Evolutionary conservation across 2,888 invertebrate species (phyloP).

Genomic region (Sepiola atlantica): DNA sequence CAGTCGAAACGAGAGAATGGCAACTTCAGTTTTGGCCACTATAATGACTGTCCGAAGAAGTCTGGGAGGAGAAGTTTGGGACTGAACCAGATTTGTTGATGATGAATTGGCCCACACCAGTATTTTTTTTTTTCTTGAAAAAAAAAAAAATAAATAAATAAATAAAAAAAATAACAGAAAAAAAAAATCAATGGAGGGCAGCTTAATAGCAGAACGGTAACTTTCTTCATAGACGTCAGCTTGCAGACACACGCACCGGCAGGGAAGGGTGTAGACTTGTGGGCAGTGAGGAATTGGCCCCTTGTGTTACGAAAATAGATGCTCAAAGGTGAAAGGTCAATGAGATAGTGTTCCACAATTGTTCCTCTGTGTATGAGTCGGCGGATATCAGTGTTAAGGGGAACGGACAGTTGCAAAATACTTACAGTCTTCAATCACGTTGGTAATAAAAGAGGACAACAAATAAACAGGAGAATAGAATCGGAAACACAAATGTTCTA

Average conservation of each 20-base stretch:
- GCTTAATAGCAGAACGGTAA: conserved; percentile 19
- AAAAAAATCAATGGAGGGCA: background rate
- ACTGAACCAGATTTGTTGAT: background rate
- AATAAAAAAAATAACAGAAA: background rate
- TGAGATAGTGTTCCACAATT: background rate
- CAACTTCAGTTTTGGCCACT: background rate
- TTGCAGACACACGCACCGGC: background rate
- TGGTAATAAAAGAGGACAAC: background rate
- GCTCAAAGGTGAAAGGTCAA: conserved; percentile 7
- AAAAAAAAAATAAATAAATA: too few relatives aligned
- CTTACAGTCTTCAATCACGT: background rate
- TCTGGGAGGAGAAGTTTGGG: background rate
- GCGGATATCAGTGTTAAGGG: conserved; percentile 8
- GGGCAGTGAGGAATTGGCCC: conserved; percentile 19
- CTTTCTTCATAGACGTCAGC: background rate
- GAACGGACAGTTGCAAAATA: background rate
- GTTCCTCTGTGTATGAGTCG: background rate
- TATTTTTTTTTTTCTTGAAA: background rate
- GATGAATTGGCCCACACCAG: background rate
- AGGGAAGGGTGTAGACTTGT: conserved; percentile 19
- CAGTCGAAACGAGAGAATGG: background rate
- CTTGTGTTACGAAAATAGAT: background rate
- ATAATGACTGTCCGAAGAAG: background rate
- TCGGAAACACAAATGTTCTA: too few relatives aligned
- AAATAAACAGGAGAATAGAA: too few relatives aligned